phyloP scores from a whole-genome alignment of 30 jellyfish, hydroid and myxozoan species.

The Aurelia aurita complex sp. Pacific region DNA sequence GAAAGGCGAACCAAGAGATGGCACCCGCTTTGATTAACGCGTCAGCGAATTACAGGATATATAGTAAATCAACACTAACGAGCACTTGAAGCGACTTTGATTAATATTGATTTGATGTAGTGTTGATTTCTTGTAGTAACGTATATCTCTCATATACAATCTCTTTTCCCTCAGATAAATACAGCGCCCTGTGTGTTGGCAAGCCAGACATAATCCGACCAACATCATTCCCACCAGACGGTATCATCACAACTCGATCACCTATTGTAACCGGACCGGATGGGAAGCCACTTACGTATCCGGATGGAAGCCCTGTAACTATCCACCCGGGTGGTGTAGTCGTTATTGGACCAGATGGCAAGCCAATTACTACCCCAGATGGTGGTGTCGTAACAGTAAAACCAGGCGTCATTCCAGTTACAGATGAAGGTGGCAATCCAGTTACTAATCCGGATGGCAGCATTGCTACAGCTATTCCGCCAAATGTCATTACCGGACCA shows the following conservation, averaged over 20 bases:
- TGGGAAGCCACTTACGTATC: neutral
- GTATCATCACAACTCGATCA: slow-evolving; percentile 56
- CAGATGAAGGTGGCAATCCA: slow-evolving; percentile 24
- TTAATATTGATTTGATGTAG: neutral
- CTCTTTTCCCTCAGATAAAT: slow-evolving; percentile 43
- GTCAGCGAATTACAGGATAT: no score
- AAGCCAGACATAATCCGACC: slow-evolving; percentile 75
- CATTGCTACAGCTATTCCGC: neutral
- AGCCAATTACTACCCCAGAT: slow-evolving; percentile 20
- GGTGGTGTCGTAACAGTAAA: slow-evolving; percentile 15
- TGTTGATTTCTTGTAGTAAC: neutral
- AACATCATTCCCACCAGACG: slow-evolving; percentile 76
- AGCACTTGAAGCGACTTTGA: no score
- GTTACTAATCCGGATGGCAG: neutral
- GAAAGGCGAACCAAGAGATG: no score
- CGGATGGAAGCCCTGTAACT: neutral
- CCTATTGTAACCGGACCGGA: slow-evolving; percentile 65
- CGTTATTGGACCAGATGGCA: slow-evolving; percentile 29
- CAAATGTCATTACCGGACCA: neutral
- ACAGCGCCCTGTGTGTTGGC: slow-evolving; percentile 89
- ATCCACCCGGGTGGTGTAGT: neutral
- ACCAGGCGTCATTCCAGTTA: slow-evolving; percentile 23
- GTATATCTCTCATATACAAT: neutral
- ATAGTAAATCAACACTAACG: no score
- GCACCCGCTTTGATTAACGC: no score